phyloP scores from a whole-genome alignment of 1,140 invertebrate genomes.

The Limonius californicus region DNA sequence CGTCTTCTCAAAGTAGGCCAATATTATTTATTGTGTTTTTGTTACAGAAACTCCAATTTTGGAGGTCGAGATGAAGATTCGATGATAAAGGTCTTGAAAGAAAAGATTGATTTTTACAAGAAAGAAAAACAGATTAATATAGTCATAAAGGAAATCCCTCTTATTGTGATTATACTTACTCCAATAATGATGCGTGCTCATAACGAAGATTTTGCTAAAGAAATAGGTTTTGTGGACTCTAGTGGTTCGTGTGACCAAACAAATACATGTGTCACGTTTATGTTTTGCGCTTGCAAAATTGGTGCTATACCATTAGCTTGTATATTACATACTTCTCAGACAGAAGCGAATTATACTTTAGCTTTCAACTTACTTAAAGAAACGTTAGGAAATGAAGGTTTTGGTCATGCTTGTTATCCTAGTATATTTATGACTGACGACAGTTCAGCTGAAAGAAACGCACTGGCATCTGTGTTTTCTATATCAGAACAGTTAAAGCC shows the following conservation, averaged over 20 bases:
- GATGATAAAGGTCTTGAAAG: no score
- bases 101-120: no score
- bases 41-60: no score
- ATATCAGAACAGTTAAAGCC: neutral
- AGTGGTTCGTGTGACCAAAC: slow-evolving; percentile 19
- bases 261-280: no score
- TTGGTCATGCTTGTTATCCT: no score
- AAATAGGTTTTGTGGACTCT: slow-evolving; percentile 19
- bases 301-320: slow-evolving; percentile 21
- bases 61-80: no score
- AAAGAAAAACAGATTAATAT: no score
- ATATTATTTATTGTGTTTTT: no score
- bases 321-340: slow-evolving; percentile 20
- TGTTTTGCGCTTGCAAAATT: slow-evolving; percentile 27
- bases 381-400: neutral
- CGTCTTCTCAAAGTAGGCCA: no score
- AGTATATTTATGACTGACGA: neutral
- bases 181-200: slow-evolving; percentile 25
- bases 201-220: slow-evolving; percentile 16
- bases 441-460: neutral
- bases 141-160: slow-evolving; percentile 20
- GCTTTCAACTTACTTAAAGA: neutral
- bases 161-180: slow-evolving; percentile 22
- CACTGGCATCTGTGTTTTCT: neutral
- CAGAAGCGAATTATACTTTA: slow-evolving; percentile 19